Base-by-base conservation (phyloP, 2,113 vertebrate genomes). In the Copsychus sechellarum region DNA sequence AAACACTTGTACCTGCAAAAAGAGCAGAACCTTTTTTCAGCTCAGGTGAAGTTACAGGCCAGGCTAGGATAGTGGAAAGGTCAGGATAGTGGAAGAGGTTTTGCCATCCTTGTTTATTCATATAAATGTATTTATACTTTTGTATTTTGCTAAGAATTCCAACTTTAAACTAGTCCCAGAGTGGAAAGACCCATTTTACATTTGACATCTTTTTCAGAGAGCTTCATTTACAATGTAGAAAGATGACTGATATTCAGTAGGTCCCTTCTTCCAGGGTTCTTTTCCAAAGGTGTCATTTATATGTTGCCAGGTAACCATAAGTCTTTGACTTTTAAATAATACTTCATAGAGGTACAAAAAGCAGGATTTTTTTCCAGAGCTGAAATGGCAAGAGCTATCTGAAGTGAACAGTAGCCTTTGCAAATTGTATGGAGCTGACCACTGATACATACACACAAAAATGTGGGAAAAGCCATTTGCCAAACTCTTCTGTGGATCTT, bases 221-320 rank as follows among this genome's bases (percentile, higher is more conserved):
- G 24, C 48, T 90, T 97, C 62, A 81, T 90, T 96, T 95, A 86
- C 81, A 84, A 79, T 70, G 86, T 62, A 38, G 93, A 85, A 90
- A 91, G 78, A 50, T 3, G 54, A 74, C 62, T 80, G 76, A 84
- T 80, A 58, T 43, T 96, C 89, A 69, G 8, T 69, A 66, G 57
- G 56, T 78, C 24, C 72, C 28, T n/a, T 82, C 81, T 72, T 95
- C 84, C 89, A 76, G 89, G 40, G 93, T 95, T 40, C 67, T 93
- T 94, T 97, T 88, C 92, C 83, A 87, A 84, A 51, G 36, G 79
- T n/a, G 24, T 96, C 81, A 88, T 97, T 97, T 91, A 93, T 60
- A 90, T 88, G 97, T 98, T 98, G 97, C 98, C 97, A 96, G 96
- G 98, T 96, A 98, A 98, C 95, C 43, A 50, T 65, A 53, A 74